Evolutionary conservation across 1,140 invertebrate species (phyloP).

Genomic region (Drosophila miranda): DNA sequence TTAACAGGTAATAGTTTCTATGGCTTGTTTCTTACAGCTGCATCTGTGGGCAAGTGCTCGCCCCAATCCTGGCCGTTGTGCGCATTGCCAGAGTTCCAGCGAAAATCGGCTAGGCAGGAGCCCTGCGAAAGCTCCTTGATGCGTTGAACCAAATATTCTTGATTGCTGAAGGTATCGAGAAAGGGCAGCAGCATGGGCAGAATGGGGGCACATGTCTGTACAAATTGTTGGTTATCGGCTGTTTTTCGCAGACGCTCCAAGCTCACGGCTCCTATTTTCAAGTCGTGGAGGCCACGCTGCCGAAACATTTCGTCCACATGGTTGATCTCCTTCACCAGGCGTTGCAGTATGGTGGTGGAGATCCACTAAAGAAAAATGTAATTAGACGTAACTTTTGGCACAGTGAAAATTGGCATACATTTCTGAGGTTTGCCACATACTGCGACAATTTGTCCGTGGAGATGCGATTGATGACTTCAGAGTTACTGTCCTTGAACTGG

Average conservation of each 20-base stretch:
- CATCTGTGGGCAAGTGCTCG: slow-evolving; percentile 90
- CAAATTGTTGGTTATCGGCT: slow-evolving; percentile 84
- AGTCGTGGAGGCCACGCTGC: slow-evolving; percentile 87
- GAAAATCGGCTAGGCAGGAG: slow-evolving; percentile 91
- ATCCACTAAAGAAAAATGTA: slow-evolving; percentile 86
- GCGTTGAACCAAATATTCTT: slow-evolving; percentile 91
- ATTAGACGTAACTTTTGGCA: no score
- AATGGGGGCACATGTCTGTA: slow-evolving; percentile 87
- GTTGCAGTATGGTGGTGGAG: slow-evolving; percentile 88
- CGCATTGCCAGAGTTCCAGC: slow-evolving; percentile 89
- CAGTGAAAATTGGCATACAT: slow-evolving; percentile 39
- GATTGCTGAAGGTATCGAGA: slow-evolving; percentile 90
- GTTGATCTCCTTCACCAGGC: slow-evolving; percentile 88
- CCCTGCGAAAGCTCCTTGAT: slow-evolving; percentile 89
- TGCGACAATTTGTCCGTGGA: slow-evolving; percentile 76
- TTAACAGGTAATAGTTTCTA: not conserved
- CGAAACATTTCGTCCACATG: slow-evolving; percentile 86
- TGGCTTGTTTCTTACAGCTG: slow-evolving; percentile 84
- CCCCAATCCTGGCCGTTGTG: slow-evolving; percentile 91
- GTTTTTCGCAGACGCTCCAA: slow-evolving; percentile 88
- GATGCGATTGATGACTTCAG: slow-evolving; percentile 77
- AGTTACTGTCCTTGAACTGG: slow-evolving; percentile 72
- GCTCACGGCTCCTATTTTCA: slow-evolving; percentile 87
- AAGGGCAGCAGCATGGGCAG: slow-evolving; percentile 89
- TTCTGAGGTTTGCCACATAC: slow-evolving; percentile 74